phyloP scores from a whole-genome alignment of 2,888 invertebrate genomes.

The Automeris io region DNA sequence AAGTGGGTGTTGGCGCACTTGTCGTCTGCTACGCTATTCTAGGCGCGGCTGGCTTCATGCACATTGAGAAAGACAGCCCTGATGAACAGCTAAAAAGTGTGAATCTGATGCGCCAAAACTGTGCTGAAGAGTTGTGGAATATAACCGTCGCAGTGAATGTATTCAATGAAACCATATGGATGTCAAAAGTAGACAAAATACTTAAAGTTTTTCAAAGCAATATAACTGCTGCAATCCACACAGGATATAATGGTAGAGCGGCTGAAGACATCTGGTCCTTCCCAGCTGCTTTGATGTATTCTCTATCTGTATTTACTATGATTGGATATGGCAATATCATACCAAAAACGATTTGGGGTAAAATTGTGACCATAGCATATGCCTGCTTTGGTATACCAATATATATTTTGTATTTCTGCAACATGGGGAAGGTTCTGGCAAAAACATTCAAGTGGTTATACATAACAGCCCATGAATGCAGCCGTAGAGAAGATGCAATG shows the following conservation, averaged over 20 bases:
- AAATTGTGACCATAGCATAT: conserved; percentile 89
- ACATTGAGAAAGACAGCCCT: conserved; percentile 82
- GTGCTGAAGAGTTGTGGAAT: conserved; percentile 82
- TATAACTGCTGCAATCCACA: conserved; percentile 80
- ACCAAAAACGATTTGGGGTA: conserved; percentile 89
- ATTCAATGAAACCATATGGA: conserved; percentile 82
- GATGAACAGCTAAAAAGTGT: conserved; percentile 71
- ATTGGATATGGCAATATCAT: conserved; percentile 93
- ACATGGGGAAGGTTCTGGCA: conserved; percentile 92
- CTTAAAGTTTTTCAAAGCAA: conserved; percentile 82
- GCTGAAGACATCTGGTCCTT: conserved; percentile 88
- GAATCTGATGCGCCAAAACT: conserved; percentile 68
- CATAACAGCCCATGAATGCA: conserved; percentile 85
- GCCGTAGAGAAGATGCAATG: conserved; percentile 61
- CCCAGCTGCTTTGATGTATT: conserved; percentile 92
- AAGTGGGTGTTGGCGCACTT: conserved; percentile 92
- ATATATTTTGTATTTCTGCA: conserved; percentile 91
- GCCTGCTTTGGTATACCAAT: conserved; percentile 92
- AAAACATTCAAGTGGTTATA: conserved; percentile 88
- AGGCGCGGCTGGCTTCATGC: conserved; percentile 88
- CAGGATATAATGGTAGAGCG: conserved; percentile 84
- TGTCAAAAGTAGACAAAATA: conserved; percentile 76
- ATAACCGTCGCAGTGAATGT: conserved; percentile 81
- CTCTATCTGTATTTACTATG: conserved; percentile 92
- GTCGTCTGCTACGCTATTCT: conserved; percentile 92